Base-by-base conservation (phyloP, 2,113 vertebrate genomes). In the Mesitornis unicolor region DNA sequence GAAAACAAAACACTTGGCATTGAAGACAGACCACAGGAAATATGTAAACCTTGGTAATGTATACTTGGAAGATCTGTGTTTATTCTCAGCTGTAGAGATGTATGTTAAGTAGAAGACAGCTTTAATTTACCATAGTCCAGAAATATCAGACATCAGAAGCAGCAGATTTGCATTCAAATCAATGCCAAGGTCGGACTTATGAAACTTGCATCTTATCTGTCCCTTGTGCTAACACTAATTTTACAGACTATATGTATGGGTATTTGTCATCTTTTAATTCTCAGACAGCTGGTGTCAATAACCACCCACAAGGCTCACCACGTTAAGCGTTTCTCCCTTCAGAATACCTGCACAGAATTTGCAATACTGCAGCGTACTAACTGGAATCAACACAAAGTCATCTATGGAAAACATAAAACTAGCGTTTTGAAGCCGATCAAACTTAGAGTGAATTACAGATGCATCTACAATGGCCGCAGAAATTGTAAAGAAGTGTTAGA, bases 41-140 rank as follows among this genome's bases (percentile, higher is more conserved):
- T 40, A 93, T 45, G 45, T 50, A 90, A 92, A 89, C 9, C 10
- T 81, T 89, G 76, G 45, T 71, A 89, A 93, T 68, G 59, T 68
- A 65, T 59, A 77, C 45, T 92, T 78, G 48, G 29, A 65, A 95
- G 71, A 88, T 50, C 25, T 57, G 57, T 75, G 78, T 87, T 91
- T 95, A 87, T 65, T 89, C 82, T 95, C 87, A 91, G 80, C 43
- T 90, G 48, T 42, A 82, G 92, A 97, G 95, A 96, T 81, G 53
- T 5, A 84, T 51, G 70, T 73, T 84, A 91, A 84, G 65, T 28
- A 89, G 61, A 93, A 17, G 29, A 92, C 38, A 96, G 60, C 60
- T 94, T 83, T 90, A 85, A 87, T 70, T 86, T 85, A 63, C 65
- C 31, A 36, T 13, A 91, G 38, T 79, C 50, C 71, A 84, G 65